Evolutionary conservation across 2,888 invertebrate species (phyloP), one percentile per base, ranked within the genome.

Genomic region (Muschampia staudingeri): DNA sequence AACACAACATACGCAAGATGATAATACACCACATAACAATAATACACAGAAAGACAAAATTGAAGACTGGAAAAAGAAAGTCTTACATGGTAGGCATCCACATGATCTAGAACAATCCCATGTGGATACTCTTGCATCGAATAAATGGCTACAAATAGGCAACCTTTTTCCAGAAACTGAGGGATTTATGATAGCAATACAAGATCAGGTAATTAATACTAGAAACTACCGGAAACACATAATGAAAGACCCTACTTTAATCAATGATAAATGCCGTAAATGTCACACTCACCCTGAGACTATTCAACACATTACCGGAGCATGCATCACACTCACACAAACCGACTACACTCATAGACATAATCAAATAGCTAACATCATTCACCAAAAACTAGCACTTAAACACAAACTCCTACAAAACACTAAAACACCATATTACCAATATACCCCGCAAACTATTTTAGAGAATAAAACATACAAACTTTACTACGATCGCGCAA

Each of bases 171-270:
- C 83, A 16, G 85, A 86, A 75, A 87, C 85, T 11, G 86, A 88
- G 81, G 85, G 86, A 0, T 86, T 87, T 71, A 83, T 88, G 30
- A 78, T 87, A 11, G 86, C 87, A 91, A 92, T 82, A 90, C 92
- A 83, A 93, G 88, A 81, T 86, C 89, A 52, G 89, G 87, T 87
- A 91, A 94, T 48, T 89, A 89, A 81, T 6, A 82, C 83, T 0
- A 73, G 65, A 81, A 86, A 86, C 70, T 83, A 85, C 37, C 65
- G 69, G 25, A 85, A 85, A 82, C 71, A 82, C 34, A 85, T 84
- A 16, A 73, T 83, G 0, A 83, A 84, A 72, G 80, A 84, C 70
- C 73, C 70, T 1, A 72, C 52, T 40, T 14, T 76, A 7, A 76
- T 37, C 42, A 78, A 79, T 34, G 85, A 84, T 69, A 78, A 78